These are phyloP conservation scores for Enteromius paludinosus DNA, from an alignment of 2,797 vertebrate genomes.

Conservation along the genomic window DNA sequence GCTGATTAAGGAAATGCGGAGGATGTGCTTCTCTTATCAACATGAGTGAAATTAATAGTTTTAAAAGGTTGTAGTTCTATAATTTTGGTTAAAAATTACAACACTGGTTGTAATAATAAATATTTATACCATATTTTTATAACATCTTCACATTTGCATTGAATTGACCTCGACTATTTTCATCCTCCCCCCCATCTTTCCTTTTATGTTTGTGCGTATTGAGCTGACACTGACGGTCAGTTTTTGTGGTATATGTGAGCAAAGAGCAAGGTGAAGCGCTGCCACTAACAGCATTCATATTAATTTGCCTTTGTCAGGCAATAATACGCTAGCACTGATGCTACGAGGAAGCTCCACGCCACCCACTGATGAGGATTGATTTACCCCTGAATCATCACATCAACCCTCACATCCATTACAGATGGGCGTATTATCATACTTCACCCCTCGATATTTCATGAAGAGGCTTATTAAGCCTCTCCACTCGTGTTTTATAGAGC, in stretches of 20 bases:
- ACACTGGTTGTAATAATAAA: not conserved
- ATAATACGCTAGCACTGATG: conserved; percentile 56
- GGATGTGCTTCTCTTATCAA: too few relatives aligned
- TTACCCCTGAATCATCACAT: conserved; percentile 49
- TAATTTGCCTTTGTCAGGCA: conserved; percentile 57
- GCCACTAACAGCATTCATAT: conserved; percentile 52
- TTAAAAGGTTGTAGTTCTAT: not conserved
- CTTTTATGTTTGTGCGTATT: conserved; percentile 4
- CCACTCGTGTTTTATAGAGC: conserved; percentile 41
- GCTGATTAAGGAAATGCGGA: too few relatives aligned
- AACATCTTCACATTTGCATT: not conserved
- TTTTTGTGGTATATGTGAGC: conserved; percentile 2
- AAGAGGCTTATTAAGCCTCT: conserved; percentile 43
- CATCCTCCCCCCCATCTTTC: not conserved
- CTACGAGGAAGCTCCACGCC: conserved; percentile 43
- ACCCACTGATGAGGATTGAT: conserved; percentile 56
- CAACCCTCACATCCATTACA: conserved; percentile 47
- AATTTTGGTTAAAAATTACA: not conserved
- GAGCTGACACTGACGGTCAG: conserved; percentile 46
- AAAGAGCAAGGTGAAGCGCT: conserved; percentile 27
- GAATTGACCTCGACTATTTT: conserved; percentile 20
- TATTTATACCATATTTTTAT: not conserved
- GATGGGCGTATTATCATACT: conserved; percentile 44
- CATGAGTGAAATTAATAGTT: too few relatives aligned
- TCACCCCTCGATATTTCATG: conserved; percentile 29